A percentile compares a stretch with the other conserved stretches of the same genome.
These are phyloP conservation scores for Eustalomyia histrio DNA, from an alignment of 2,888 invertebrate species.

Conservation along the genomic window DNA sequence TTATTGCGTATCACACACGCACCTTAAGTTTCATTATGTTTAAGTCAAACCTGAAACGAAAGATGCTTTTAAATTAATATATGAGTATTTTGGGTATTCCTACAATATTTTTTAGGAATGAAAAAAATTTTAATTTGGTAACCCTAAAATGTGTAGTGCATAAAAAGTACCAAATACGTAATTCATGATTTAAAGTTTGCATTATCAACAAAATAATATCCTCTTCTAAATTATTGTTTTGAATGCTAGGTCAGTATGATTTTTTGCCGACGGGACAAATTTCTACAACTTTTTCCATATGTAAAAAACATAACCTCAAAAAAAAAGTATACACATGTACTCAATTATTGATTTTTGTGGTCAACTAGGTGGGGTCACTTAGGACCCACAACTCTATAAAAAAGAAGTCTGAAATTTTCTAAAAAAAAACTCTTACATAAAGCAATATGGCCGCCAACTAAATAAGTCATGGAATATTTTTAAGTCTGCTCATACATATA, in stretches of 20 bases:
- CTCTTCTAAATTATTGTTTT: background rate
- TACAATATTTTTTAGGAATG: background rate
- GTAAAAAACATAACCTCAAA: constrained; percentile 51
- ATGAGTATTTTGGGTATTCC: constrained; percentile 34
- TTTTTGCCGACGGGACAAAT: background rate
- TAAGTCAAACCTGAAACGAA: too few relatives aligned
- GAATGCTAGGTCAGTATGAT: background rate
- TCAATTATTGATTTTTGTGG: background rate
- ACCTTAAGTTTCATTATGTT: too few relatives aligned
- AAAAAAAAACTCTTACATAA: constrained; percentile 38
- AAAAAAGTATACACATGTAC: background rate
- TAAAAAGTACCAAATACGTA: constrained; percentile 38
- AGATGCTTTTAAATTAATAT: too few relatives aligned
- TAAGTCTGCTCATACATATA: constrained; percentile 28
- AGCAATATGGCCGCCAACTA: constrained; percentile 49
- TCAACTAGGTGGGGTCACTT: background rate
- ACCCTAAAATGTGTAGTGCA: constrained; percentile 25
- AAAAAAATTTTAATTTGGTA: background rate
- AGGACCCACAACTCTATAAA: background rate
- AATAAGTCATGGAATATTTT: constrained; percentile 28
- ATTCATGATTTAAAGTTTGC: constrained; percentile 6
- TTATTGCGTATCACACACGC: too few relatives aligned
- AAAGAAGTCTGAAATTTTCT: constrained; percentile 10
- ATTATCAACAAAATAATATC: background rate
- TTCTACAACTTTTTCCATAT: background rate